Base-by-base conservation (phyloP, 2,797 vertebrate species). In the Notoglanidium macrostoma region DNA sequence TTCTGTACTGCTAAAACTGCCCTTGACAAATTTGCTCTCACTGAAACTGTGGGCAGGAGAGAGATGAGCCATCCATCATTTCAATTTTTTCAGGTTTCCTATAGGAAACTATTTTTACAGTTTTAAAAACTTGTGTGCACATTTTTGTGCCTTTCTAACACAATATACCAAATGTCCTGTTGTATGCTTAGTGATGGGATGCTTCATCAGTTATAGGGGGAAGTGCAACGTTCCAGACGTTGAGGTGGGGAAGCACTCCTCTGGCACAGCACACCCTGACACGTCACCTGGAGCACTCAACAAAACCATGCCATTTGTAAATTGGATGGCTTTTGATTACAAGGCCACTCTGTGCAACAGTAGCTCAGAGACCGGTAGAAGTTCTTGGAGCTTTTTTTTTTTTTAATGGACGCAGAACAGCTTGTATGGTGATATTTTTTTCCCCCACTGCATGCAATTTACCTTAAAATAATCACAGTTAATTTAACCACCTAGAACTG, bases 11-110 rank as follows among this genome's bases (percentile, higher is more conserved):
- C 73, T 76, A 89, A 92, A 90, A 85, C 85, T 84, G 59, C 40
- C 89, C 63, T 76, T 83, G 32, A 88, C 67, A 89, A 44, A 90
- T 85, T 84, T 51, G 10, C n/a, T 67, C n/a, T 83, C 86, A 67
- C 19, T 40, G 29, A 77, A 85, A 68, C 84, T 32, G 63, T 82
- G 85, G 77, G 87, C 81, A 74, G 59, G 77, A 61, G 32, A 61
- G 21, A 61, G 2, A 17, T 29, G 82, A 93, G 91, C 91, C 90
- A 90, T 92, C 93, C 91, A 92, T 94, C 92, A 93, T 94, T 90
- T 89, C 73, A 83, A 91, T 90, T 90, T 93, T 90, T 92, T 87
- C 87, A 90, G 85, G 61, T 68, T 57, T 54, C 35, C n/a, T 61
- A 10, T 35, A 19, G 65, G 17, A 40, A 17, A 19, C 73, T n/a